phyloP scores from a whole-genome alignment of 2,797 vertebrate genomes.

The Alexandromys oeconomus region DNA sequence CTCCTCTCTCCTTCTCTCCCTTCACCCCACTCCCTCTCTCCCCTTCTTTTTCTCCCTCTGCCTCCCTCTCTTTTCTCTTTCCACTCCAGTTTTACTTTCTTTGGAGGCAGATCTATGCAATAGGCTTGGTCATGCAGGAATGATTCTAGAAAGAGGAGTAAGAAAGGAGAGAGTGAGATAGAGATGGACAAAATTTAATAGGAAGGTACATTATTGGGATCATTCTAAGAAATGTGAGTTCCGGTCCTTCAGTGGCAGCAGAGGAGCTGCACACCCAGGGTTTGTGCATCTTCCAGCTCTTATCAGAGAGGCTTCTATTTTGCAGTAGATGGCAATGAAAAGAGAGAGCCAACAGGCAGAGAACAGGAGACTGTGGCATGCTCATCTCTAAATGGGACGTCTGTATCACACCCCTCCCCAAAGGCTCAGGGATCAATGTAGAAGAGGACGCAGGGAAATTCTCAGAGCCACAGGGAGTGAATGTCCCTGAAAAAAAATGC shows the following conservation, averaged over 20 bases:
- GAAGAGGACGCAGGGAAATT: neutral
- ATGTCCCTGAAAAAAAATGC: neutral
- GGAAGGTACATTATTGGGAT: neutral
- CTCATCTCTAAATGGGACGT: neutral
- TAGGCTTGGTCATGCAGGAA: neutral
- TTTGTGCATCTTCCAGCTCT: neutral
- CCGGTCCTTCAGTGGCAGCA: neutral
- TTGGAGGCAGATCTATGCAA: conserved; percentile 5
- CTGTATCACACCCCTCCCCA: neutral
- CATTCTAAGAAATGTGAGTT: neutral
- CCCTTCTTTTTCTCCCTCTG: neutral
- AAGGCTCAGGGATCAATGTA: neutral
- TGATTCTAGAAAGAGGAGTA: neutral
- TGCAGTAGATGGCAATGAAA: neutral
- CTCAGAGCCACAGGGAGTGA: neutral
- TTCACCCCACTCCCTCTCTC: neutral
- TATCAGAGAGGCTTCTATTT: neutral
- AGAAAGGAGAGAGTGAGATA: neutral
- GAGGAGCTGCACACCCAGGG: neutral
- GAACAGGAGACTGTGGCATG: neutral
- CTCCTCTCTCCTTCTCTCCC: no score
- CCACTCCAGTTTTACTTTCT: neutral
- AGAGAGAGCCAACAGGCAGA: neutral
- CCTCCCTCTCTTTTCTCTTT: neutral
- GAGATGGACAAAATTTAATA: neutral